Evolutionary conservation across 2,797 vertebrate genomes (phyloP), one percentile per base, ranked within the genome.

Genomic region (Toxotes lorentzi): DNA sequence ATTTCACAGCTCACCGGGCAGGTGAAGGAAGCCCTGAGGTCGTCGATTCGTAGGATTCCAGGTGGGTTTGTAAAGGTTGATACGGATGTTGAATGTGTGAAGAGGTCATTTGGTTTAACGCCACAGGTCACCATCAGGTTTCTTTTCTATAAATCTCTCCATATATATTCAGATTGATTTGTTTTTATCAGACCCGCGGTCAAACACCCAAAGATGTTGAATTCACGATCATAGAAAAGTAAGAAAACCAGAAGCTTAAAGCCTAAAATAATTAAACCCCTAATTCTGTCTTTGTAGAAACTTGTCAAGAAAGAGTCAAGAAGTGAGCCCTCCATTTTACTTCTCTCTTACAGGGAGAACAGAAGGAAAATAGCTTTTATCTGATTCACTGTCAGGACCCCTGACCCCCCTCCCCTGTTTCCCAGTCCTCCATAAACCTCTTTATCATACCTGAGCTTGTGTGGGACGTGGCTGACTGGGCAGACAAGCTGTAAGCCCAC

Each of bases 1-100:
- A 43, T 61, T 47, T 91, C 89, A 3, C 62, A 70, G 51, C 82
- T 88, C 54, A 86, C 71, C 70, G 81, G 83, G 48, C 87, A 89
- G 75, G 82, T 67, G 32, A 93, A 91, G 83, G 93, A 94, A 85
- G 88, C 80, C n/a, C 76, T 90, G 75, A 92, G 81, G 87, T 81
- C 87, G 16, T 74, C 83, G 7, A 32, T 70, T 13, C 92, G 72
- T 7, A 88, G 88, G 88, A 77, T 64, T 53, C 56, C 84, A 84
- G 95, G 95, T 96, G 88, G 17, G 72, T 66, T 59, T 34, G 14
- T 2, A 41, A 61, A 54, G 45, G 45, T 14, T 43, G 1, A 67
- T 11, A 32, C 38, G 27, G 23, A 38, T 32, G 54, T 38, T 59
- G 17, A 53, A 35, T 68, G 38, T 38, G 38, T 48, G 23, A 4